phyloP scores from a whole-genome alignment of 2,797 vertebrate genomes.

The Threskiornis aethiopicus region DNA sequence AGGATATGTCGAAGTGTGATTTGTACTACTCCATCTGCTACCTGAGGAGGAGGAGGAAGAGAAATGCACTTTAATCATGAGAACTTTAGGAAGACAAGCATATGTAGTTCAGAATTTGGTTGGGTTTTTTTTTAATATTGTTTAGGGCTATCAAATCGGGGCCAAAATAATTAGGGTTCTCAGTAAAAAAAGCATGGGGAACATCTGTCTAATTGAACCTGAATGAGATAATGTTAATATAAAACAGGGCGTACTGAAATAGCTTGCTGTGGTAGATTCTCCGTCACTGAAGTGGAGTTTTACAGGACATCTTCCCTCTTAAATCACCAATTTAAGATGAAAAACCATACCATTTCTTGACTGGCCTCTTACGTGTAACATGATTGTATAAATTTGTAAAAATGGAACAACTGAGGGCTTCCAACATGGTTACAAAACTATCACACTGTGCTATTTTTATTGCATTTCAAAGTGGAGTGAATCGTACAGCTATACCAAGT shows the following conservation, averaged over 20 bases:
- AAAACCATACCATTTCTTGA: neutral
- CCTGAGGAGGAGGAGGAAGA: slow-evolving; percentile 21
- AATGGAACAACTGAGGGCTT: neutral
- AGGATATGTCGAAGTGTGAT: neutral
- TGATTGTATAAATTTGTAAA: neutral
- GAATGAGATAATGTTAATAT: neutral
- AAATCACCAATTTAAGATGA: neutral
- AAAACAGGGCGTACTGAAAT: neutral
- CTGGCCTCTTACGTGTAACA: neutral
- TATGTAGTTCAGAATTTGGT: neutral
- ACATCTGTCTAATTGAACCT: neutral
- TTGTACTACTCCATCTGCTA: slow-evolving; percentile 1
- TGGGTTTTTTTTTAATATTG: neutral
- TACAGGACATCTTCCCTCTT: neutral
- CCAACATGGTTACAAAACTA: neutral
- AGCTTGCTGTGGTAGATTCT: neutral
- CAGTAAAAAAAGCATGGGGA: neutral
- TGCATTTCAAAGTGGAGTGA: neutral
- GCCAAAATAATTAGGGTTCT: neutral
- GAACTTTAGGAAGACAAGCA: neutral
- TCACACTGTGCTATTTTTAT: neutral
- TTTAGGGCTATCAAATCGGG: neutral
- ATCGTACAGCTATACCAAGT: neutral
- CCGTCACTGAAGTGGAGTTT: neutral
- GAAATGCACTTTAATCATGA: neutral